Conservation (phyloP, 2,888 invertebrate genomes). For the Rhimphoctona megacephalus region DNA sequence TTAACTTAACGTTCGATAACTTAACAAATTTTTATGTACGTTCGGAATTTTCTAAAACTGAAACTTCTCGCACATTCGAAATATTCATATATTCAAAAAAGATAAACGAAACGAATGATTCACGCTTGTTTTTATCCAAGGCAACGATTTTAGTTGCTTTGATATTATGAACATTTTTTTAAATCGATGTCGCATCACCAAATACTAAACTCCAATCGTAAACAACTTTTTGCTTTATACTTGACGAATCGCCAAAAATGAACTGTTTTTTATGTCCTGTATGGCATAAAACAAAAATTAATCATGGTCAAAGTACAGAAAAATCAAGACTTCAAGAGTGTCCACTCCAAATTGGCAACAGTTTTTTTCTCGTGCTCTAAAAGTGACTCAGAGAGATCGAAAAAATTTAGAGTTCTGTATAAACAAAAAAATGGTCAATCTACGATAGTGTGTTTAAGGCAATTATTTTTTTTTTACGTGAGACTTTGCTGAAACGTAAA, state of each 20-base stretch:
- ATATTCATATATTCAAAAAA: background rate
- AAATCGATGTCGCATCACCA: background rate
- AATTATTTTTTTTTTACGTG: too few relatives aligned
- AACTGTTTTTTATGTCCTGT: background rate
- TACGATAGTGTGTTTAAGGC: background rate
- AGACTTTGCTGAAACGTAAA: background rate
- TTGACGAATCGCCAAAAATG: background rate
- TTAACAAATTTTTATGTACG: background rate
- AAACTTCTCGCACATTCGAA: background rate
- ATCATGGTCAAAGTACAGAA: slow-evolving; percentile 25
- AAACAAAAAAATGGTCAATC: background rate
- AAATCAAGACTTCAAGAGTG: background rate
- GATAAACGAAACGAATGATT: background rate
- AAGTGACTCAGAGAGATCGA: background rate
- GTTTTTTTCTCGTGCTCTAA: background rate
- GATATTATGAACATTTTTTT: background rate
- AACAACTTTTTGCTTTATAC: slow-evolving; percentile 5
- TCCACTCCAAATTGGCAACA: background rate
- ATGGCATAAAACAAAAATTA: background rate
- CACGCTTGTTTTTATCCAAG: background rate
- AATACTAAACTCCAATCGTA: background rate
- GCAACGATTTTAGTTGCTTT: background rate
- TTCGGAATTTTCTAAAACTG: background rate
- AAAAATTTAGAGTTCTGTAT: background rate
- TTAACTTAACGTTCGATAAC: background rate